Conservation (phyloP, 1,140 invertebrate species). For the Wasmannia auropunctata region DNA sequence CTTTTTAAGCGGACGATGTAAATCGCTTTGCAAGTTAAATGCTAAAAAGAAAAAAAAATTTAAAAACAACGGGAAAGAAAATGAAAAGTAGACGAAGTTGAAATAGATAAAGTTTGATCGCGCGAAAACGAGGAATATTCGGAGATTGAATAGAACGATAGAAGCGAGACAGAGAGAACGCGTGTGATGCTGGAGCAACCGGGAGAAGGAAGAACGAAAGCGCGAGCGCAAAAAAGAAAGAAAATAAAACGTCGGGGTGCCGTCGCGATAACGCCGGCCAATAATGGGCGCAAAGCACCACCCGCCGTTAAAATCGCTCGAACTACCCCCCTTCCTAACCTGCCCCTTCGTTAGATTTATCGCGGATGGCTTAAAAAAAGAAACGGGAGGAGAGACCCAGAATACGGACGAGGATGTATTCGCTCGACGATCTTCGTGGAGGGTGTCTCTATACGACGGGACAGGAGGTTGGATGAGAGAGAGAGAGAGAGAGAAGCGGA, state of each 20-base stretch:
- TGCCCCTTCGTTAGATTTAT: slow-evolving; percentile 76
- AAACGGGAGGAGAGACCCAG: slow-evolving; percentile 21
- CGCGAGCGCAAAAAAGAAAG: slow-evolving; percentile 10
- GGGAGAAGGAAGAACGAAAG: slow-evolving; percentile 7
- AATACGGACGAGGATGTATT: slow-evolving; percentile 65
- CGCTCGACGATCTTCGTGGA: slow-evolving; percentile 60
- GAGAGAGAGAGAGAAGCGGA: background rate
- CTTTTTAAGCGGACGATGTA: background rate
- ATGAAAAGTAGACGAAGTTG: background rate
- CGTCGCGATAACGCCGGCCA: slow-evolving; percentile 70
- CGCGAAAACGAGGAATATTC: background rate
- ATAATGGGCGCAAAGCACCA: slow-evolving; percentile 69
- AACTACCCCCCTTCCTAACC: slow-evolving; percentile 67
- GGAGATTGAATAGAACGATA: background rate
- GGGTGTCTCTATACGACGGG: slow-evolving; percentile 47
- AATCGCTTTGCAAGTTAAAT: background rate
- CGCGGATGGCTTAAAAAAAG: slow-evolving; percentile 73
- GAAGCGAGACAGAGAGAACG: background rate
- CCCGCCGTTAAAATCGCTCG: slow-evolving; percentile 78
- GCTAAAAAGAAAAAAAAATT: background rate
- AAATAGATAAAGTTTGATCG: background rate
- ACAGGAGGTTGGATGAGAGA: slow-evolving; percentile 39
- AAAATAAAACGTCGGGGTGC: slow-evolving; percentile 33
- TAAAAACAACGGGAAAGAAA: background rate
- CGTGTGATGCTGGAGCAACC: background rate